Conservation (phyloP, 2,113 vertebrate species). For the Neogobius melanostomus region DNA sequence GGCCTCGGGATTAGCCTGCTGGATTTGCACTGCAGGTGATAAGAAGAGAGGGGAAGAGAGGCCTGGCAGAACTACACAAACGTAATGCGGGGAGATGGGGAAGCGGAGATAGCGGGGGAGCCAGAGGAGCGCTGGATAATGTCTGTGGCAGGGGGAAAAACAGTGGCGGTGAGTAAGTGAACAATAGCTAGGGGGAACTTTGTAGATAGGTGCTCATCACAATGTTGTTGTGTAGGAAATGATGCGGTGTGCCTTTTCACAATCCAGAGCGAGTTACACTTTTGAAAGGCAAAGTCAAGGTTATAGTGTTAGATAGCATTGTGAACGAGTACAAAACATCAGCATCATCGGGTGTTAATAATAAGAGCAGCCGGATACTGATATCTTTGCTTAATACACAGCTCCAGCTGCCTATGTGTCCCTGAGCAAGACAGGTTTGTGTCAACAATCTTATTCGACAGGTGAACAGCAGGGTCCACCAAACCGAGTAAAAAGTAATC, state of each 20-base stretch:
- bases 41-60: slow-evolving; percentile 46
- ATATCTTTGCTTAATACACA: too few relatives aligned
- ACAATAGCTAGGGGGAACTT: slow-evolving; percentile 60
- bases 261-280: background rate
- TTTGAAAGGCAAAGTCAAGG: slow-evolving; percentile 9
- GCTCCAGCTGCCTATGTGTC: too few relatives aligned
- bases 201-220: slow-evolving; percentile 41
- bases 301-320: background rate
- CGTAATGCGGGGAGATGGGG: slow-evolving; percentile 60
- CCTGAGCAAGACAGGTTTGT: too few relatives aligned
- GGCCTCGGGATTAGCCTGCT: slow-evolving; percentile 65
- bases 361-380: too few relatives aligned
- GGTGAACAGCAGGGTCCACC: too few relatives aligned
- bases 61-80: slow-evolving; percentile 58
- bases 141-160: slow-evolving; percentile 33
- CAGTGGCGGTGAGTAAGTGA: slow-evolving; percentile 43
- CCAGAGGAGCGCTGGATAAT: slow-evolving; percentile 40
- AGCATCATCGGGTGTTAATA: background rate
- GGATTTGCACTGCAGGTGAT: slow-evolving; percentile 72
- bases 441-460: too few relatives aligned
- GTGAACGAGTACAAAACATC: background rate
- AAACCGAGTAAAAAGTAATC: too few relatives aligned
- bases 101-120: slow-evolving; percentile 55
- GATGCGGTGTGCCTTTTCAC: background rate
- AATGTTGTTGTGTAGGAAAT: background rate